Conservation (phyloP, 2,113 vertebrate species). For the Chrysemys picta region DNA sequence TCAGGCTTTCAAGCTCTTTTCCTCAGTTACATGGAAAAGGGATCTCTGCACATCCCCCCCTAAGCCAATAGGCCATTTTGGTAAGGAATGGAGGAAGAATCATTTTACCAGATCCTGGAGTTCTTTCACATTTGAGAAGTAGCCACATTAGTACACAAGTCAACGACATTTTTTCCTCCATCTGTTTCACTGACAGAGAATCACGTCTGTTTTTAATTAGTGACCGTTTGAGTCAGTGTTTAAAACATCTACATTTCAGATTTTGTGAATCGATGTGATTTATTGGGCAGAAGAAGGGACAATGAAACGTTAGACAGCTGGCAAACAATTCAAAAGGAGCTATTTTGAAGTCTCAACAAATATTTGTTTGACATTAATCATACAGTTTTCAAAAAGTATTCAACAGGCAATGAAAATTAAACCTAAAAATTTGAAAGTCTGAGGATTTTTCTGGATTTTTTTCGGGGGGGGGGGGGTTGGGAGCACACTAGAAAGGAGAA, state of each 20-base stretch:
- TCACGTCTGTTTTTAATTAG: background rate
- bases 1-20: background rate
- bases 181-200: background rate
- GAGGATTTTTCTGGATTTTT: background rate
- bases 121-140: background rate
- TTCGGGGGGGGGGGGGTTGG: background rate
- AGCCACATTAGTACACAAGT: background rate
- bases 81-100: background rate
- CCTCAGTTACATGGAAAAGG: background rate
- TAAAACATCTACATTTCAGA: background rate
- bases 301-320: background rate
- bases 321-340: background rate
- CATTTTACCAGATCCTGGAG: background rate
- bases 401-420: background rate
- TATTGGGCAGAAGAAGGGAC: background rate
- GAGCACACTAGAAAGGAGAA: background rate
- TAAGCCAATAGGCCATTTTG: background rate
- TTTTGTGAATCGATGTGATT: background rate
- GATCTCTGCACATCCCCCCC: background rate
- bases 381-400: background rate
- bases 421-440: background rate
- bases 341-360: background rate
- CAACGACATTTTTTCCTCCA: background rate
- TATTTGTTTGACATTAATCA: background rate
- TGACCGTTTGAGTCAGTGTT: background rate